Conservation (phyloP, 2,797 vertebrate species). For the Hydrophis major region DNA sequence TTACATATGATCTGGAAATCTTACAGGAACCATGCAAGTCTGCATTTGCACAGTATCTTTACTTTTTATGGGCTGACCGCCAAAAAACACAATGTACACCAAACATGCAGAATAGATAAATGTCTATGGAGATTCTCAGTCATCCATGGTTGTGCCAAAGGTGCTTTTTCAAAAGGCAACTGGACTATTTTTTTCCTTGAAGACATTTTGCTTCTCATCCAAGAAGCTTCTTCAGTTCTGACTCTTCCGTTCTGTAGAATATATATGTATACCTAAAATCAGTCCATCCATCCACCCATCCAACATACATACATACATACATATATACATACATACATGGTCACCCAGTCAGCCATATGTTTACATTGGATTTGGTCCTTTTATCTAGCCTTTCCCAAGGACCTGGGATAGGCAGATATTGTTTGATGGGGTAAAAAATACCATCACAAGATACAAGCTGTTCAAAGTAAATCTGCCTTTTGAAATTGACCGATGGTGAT, state of each 20-base stretch:
- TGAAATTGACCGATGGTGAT: neutral
- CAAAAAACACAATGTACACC: neutral
- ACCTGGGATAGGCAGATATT: neutral
- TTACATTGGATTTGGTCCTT: neutral
- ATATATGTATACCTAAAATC: neutral
- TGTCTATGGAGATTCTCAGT: no score
- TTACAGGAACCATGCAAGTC: neutral
- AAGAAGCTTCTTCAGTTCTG: no score
- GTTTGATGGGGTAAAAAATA: neutral
- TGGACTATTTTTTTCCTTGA: no score
- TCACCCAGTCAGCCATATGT: no score
- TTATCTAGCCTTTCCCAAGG: neutral
- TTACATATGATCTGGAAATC: no score
- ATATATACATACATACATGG: no score
- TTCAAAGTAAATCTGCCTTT: neutral
- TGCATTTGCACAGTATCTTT: neutral
- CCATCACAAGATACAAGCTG: neutral
- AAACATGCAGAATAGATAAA: neutral
- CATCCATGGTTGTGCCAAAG: no score
- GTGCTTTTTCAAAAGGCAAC: no score
- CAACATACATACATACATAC: no score
- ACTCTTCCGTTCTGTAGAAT: neutral
- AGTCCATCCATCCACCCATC: accelerated
- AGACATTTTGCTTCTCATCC: no score
- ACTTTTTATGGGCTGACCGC: neutral